Percentiles rank a stretch among this genome's conserved stretches.
phyloP scores from a whole-genome alignment of 2,797 vertebrate species.

The Aulostomus chinensis region DNA sequence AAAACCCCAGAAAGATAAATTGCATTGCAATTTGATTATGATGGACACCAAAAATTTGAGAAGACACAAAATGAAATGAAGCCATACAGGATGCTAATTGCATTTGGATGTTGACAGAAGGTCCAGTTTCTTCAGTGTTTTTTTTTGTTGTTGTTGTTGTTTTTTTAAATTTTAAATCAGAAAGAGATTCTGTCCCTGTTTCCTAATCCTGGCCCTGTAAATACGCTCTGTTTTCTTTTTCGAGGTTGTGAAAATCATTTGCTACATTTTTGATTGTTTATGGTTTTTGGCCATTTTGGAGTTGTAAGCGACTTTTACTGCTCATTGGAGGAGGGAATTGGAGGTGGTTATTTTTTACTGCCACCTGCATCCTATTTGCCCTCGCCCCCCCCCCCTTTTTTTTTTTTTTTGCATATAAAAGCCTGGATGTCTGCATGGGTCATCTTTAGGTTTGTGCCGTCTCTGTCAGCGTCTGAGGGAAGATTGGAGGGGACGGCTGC shows the following conservation, averaged over 20 bases:
- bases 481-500: conserved; percentile 47
- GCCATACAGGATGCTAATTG: conserved; percentile 36
- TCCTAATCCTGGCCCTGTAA: conserved; percentile 40
- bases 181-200: conserved; percentile 32
- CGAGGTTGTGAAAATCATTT: too few species aligned
- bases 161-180: conserved; percentile 36
- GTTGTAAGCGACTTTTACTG: conserved; percentile 7
- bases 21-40: too few species aligned
- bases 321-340: conserved; percentile 18
- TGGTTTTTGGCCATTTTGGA: conserved; percentile 7
- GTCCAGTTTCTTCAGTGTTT: conserved; percentile 19
- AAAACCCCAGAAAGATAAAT: too few species aligned
- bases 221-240: too few species aligned
- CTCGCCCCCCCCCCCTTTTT: too few species aligned
- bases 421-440: background rate
- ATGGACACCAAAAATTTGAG: too few species aligned
- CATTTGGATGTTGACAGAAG: conserved; percentile 36
- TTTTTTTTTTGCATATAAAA: too few species aligned
- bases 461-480: conserved; percentile 32
- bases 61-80: too few species aligned
- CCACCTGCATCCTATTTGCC: conserved; percentile 46
- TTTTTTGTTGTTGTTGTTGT: conserved; percentile 13
- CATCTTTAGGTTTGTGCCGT: conserved; percentile 18
- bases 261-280: conserved; percentile 6
- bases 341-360: conserved; percentile 41